Percentiles rank a stretch among this genome's conserved stretches.
Conservation (phyloP, 2,113 vertebrate species). For the Muntiacus reevesi region DNA sequence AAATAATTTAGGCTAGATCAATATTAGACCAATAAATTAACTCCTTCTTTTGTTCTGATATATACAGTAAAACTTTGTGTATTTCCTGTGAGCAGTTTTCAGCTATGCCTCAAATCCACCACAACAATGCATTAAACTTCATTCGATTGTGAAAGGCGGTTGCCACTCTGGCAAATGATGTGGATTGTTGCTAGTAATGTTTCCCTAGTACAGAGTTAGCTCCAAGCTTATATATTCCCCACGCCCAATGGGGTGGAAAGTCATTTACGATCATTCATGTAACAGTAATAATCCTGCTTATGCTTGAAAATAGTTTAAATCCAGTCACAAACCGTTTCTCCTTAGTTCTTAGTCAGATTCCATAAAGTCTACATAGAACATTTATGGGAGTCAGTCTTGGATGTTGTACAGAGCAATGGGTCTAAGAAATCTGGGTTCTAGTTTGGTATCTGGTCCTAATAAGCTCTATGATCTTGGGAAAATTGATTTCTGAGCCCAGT, state of each 20-base stretch:
- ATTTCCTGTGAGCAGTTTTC: not conserved
- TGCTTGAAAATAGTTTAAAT: not conserved
- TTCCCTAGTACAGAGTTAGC: not conserved
- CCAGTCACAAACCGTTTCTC: not conserved
- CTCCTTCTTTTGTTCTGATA: not conserved
- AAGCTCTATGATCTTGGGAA: not conserved
- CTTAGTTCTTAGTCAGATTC: not conserved
- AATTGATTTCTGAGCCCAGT: not conserved
- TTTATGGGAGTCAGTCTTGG: not conserved
- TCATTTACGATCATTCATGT: not conserved
- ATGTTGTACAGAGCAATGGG: not conserved
- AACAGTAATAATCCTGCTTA: not conserved
- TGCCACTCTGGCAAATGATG: not conserved
- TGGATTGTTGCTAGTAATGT: not conserved
- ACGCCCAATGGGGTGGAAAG: not conserved
- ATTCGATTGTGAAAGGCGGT: not conserved
- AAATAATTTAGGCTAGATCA: not conserved
- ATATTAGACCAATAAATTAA: not conserved
- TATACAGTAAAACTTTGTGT: not conserved
- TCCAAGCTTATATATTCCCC: not conserved
- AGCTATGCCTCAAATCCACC: not conserved
- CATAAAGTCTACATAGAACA: not conserved
- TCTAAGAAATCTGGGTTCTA: not conserved
- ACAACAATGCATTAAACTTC: not conserved
- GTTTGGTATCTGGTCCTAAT: not conserved